Conservation (phyloP, 2,888 invertebrate species). For the Petrophora chlorosata region DNA sequence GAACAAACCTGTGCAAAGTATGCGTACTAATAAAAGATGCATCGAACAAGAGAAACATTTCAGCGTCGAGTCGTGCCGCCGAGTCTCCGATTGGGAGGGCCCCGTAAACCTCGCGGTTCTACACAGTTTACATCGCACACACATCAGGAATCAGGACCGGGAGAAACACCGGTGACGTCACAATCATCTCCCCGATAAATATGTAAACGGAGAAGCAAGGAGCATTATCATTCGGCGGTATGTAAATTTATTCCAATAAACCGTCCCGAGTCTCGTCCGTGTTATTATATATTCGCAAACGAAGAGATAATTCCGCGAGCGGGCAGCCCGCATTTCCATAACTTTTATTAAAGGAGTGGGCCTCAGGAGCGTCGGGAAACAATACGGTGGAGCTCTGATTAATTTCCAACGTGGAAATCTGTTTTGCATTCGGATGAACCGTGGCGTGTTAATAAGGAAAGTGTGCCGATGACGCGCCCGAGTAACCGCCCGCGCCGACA, state of each 20-base stretch:
- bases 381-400: conserved; percentile 71
- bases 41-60: conserved; percentile 44
- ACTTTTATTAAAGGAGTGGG: conserved; percentile 81
- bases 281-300: conserved; percentile 83
- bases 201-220: conserved; percentile 69
- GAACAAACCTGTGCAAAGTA: conserved; percentile 31
- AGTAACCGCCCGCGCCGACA: conserved; percentile 22
- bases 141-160: conserved; percentile 25
- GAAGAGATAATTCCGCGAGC: conserved; percentile 79
- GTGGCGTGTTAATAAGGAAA: conserved; percentile 52
- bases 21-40: conserved; percentile 41
- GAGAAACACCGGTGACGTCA: conserved; percentile 41
- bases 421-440: conserved; percentile 75
- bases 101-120: conserved; percentile 12
- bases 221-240: conserved; percentile 74
- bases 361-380: conserved; percentile 69
- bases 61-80: conserved; percentile 33
- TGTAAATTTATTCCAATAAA: conserved; percentile 84
- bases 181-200: conserved; percentile 75
- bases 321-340: conserved; percentile 77
- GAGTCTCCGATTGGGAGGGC: conserved; percentile 10
- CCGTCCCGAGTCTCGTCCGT: conserved; percentile 66
- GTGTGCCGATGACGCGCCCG: conserved; percentile 44
- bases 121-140: conserved; percentile 41
- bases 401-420: conserved; percentile 76